Conservation (phyloP, 92 coral and sea anemone species). For the Zoanthus gigantus region DNA sequence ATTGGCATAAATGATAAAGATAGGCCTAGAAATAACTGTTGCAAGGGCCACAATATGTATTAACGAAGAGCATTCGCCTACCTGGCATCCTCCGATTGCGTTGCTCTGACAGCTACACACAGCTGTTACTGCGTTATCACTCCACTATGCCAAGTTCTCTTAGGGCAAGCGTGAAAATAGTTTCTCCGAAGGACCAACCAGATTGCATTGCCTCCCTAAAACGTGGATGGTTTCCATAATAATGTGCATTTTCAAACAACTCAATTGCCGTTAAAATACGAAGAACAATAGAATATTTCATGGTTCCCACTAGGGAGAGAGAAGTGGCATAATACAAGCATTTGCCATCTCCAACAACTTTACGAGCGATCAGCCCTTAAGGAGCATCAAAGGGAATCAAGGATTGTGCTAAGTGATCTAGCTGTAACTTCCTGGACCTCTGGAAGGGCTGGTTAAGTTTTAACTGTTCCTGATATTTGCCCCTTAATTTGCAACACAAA, state of each 20-base stretch:
- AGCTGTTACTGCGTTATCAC: no score
- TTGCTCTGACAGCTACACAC: no score
- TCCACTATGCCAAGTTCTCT: slow-evolving; percentile 5
- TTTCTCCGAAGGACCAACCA: slow-evolving; percentile 41
- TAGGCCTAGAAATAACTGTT: no score
- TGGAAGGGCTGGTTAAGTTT: no score
- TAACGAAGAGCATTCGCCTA: no score
- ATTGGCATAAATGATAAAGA: no score
- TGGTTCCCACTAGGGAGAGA: slow-evolving; percentile 56
- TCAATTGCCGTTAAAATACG: neutral
- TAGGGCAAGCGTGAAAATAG: slow-evolving; percentile 32
- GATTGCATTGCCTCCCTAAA: slow-evolving; percentile 44
- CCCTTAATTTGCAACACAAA: no score
- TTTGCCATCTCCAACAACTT: slow-evolving; percentile 56
- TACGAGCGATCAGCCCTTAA: slow-evolving; percentile 16
- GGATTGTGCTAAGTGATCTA: neutral
- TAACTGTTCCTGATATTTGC: no score
- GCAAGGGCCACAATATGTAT: no score
- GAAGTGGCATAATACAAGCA: slow-evolving; percentile 53
- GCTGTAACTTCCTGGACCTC: no score
- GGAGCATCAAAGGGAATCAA: slow-evolving; percentile 53
- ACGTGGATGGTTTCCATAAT: slow-evolving; percentile 38
- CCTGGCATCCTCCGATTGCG: no score
- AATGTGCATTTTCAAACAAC: slow-evolving; percentile 44
- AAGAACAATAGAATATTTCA: neutral